phyloP scores from a whole-genome alignment of 2,113 vertebrate species.

The Gobius niger region DNA sequence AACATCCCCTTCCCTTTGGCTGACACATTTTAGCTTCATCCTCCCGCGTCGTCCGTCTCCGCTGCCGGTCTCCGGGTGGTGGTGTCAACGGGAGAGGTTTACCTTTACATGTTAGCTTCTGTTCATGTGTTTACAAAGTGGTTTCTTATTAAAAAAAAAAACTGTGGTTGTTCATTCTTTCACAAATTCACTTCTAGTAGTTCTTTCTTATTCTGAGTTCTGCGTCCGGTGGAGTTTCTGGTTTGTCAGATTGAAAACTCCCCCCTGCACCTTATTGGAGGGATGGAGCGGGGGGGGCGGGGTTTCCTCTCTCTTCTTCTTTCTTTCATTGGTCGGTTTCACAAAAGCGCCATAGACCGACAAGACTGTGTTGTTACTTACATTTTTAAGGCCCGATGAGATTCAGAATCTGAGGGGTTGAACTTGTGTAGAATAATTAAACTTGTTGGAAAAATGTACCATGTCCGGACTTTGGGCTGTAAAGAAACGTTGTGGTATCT shows the following conservation, averaged over 20 bases:
- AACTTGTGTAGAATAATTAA: too few species aligned
- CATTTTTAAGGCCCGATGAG: not conserved
- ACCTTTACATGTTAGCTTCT: constrained; percentile 12
- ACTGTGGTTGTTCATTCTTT: constrained; percentile 49
- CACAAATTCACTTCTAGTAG: constrained; percentile 11
- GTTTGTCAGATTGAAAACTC: constrained; percentile 36
- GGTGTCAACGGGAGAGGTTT: not conserved
- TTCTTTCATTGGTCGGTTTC: constrained; percentile 27
- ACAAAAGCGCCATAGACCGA: not conserved
- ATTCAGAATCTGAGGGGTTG: not conserved
- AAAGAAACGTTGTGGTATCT: too few species aligned
- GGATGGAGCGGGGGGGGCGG: constrained; percentile 32
- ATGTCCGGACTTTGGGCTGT: too few species aligned
- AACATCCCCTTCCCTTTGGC: not conserved
- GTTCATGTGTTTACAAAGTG: constrained; percentile 14
- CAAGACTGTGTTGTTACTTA: not conserved
- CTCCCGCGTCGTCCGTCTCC: not conserved
- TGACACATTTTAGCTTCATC: not conserved
- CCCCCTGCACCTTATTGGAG: constrained; percentile 49
- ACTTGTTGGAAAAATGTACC: too few species aligned
- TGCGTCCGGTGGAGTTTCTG: constrained; percentile 36
- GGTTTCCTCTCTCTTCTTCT: constrained; percentile 27
- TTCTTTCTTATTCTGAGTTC: constrained; percentile 13
- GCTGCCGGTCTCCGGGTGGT: not conserved
- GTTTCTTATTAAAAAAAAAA: constrained; percentile 7